Percentiles rank a stretch among this genome's conserved stretches.
Conservation (phyloP, 1,140 invertebrate genomes). For the Ctenoplectra terminalis region DNA sequence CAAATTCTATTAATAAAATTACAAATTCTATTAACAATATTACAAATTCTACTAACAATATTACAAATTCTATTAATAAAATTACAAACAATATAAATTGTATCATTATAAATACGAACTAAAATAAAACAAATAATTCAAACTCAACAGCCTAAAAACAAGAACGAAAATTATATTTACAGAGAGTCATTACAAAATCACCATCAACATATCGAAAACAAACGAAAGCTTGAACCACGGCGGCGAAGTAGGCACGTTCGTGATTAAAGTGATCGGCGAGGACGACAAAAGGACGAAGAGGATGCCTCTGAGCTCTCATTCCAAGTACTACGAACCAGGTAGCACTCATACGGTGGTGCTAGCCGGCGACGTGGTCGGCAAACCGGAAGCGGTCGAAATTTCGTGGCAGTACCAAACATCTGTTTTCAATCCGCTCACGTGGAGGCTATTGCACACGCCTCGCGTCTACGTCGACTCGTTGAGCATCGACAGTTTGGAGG, state of each 20-base stretch:
- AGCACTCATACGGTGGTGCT: constrained; percentile 87
- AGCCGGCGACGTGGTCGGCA: constrained; percentile 86
- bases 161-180: too few relatives aligned
- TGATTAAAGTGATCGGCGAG: constrained; percentile 86
- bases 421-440: constrained; percentile 91
- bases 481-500: constrained; percentile 88
- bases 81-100: too few relatives aligned
- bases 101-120: too few relatives aligned
- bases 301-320: constrained; percentile 83
- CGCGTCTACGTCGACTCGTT: constrained; percentile 88
- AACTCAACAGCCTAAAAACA: too few relatives aligned
- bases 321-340: constrained; percentile 88
- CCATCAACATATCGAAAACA: constrained; percentile 88
- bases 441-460: constrained; percentile 89
- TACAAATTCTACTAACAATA: too few relatives aligned
- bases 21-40: too few relatives aligned
- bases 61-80: too few relatives aligned
- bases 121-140: too few relatives aligned
- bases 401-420: constrained; percentile 91
- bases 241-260: constrained; percentile 90
- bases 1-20: too few relatives aligned
- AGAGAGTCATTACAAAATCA: constrained; percentile 90
- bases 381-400: constrained; percentile 86
- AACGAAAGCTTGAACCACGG: constrained; percentile 88
- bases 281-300: constrained; percentile 85